A percentile compares a stretch with the other conserved stretches of the same genome.
Evolutionary conservation across 2,888 invertebrate species (phyloP).

Genomic region (Osedax fenrisi): DNA sequence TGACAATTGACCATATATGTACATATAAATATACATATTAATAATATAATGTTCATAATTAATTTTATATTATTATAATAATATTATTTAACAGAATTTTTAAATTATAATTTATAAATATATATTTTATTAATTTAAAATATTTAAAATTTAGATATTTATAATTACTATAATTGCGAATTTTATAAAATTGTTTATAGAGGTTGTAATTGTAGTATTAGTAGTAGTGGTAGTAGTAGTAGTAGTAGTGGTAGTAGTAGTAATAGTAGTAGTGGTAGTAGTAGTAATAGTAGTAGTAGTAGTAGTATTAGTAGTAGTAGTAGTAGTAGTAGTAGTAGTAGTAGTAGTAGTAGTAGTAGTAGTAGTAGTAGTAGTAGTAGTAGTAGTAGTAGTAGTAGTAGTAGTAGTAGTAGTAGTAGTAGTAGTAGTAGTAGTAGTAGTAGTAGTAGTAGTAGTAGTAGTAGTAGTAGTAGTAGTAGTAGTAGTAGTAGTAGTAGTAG

Average conservation of each 20-base stretch:
- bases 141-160: too few species aligned
- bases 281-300: constrained; percentile 6
- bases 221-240: not conserved
- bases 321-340: constrained; percentile 7
- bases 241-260: not conserved
- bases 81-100: too few species aligned
- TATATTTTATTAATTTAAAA: too few species aligned
- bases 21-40: too few species aligned
- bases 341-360: constrained; percentile 7
- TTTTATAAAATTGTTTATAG: too few species aligned
- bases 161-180: too few species aligned
- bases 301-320: too few species aligned
- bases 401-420: constrained; percentile 2
- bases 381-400: not conserved
- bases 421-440: constrained; percentile 10
- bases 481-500: not conserved
- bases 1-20: too few species aligned
- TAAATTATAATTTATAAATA: too few species aligned
- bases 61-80: too few species aligned
- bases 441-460: not conserved
- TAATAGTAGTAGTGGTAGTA: not conserved
- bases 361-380: constrained; percentile 5
- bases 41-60: too few species aligned
- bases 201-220: too few species aligned
- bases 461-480: not conserved